These are phyloP conservation scores for Hypomecis atomaria DNA, from an alignment of 2,888 invertebrate species.

Conservation along the genomic window DNA sequence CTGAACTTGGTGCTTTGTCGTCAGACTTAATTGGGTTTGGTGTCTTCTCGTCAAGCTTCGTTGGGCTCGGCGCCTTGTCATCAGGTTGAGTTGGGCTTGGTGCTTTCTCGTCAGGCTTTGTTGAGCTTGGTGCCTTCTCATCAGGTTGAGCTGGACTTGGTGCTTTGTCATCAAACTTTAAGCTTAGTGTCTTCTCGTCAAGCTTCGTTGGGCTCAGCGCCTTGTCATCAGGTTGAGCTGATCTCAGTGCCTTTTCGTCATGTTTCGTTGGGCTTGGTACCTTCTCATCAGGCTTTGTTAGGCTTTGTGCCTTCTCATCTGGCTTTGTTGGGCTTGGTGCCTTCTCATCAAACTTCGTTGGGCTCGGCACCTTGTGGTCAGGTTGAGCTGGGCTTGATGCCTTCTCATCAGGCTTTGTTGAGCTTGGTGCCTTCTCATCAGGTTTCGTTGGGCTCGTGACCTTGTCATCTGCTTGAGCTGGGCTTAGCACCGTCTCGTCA, in stretches of 20 bases:
- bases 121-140: conserved; percentile 28
- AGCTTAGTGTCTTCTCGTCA: not conserved
- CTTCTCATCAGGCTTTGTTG: conserved; percentile 5
- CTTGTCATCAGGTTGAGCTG: conserved; percentile 9
- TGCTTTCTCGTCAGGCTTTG: conserved; percentile 13
- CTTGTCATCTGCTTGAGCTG: no score
- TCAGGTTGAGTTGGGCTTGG: conserved; percentile 13
- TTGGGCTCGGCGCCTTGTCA: conserved; percentile 21
- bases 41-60: conserved; percentile 19
- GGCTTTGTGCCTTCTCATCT: conserved; percentile 13
- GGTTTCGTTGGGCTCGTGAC: not conserved
- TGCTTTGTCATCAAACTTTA: conserved; percentile 24
- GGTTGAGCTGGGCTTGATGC: not conserved
- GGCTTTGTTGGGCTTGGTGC: conserved; percentile 9
- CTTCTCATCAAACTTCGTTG: conserved; percentile 32
- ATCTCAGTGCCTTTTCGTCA: not conserved
- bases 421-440: conserved; percentile 15
- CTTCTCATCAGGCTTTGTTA: conserved; percentile 26
- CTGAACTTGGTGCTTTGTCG: conserved; percentile 23
- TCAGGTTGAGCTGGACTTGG: conserved; percentile 26
- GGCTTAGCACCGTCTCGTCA: no score
- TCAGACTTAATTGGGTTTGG: conserved; percentile 25
- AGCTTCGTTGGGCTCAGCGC: not conserved
- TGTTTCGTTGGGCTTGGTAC: conserved; percentile 13
- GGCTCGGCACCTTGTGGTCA: conserved; percentile 23